Evolutionary conservation across 2,113 vertebrate genomes (phyloP), one percentile per base, ranked within the genome.

Genomic region (Phylloscopus trochilus): DNA sequence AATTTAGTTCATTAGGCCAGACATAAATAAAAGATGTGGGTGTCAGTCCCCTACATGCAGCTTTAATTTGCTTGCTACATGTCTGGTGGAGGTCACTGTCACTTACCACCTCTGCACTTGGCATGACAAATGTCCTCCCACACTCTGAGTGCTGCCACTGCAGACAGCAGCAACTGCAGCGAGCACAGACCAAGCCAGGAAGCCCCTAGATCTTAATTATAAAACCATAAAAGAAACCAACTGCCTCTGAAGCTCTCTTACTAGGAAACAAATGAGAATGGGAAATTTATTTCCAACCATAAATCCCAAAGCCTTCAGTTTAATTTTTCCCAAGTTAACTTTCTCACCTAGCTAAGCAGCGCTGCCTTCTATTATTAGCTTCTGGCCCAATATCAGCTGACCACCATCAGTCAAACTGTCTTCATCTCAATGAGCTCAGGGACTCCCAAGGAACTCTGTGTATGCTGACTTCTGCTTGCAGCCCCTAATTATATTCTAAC

Each of bases 401-500:
- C 97, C 94, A 97, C 79, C 93, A 97, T 97, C 95, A 85, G 26
- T 97, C 97, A 98, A 97, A 77, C 75, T 96, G 97, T 89, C 95
- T 90, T 96, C 70, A 86, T 83, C 95, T 97, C 97, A 97, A 97
- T 89, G 97, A 98, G 97, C 96, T 97, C 79, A 89, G 98, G 94
- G 98, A 97, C 95, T 97, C 95, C 96, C 95, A 92, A 92, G 82
- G 86, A 97, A 95, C 91, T 93, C 93, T 73, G 83, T 49, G 74
- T 70, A 95, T 93, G 89, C 95, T 95, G 96, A 90, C 94, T 96
- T 94, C 66, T 90, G 95, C 96, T 97, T 93, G 91, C 63, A 97
- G 92, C 75, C 78, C 93, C 95, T 98, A 98, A 98, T 98, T 98
- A 97, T 97, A 97, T 98, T 96, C 94, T 90, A 97, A 97, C 91